Evolutionary conservation across 2,113 vertebrate species (phyloP).

Genomic region (Murina feae): DNA sequence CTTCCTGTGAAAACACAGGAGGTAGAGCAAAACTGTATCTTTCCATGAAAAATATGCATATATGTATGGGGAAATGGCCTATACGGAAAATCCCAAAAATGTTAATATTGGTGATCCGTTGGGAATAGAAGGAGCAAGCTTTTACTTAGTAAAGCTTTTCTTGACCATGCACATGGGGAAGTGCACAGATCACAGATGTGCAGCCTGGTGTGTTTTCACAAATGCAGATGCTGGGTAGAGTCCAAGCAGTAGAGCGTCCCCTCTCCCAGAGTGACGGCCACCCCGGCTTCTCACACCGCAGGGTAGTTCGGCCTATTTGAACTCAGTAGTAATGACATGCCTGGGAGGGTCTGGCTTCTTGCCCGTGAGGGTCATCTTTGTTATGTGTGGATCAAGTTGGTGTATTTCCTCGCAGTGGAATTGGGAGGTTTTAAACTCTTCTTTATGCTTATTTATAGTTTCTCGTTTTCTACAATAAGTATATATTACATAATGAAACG

Average conservation of each 20-base stretch:
- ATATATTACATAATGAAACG: neutral
- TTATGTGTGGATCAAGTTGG: too few species aligned
- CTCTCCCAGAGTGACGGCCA: neutral
- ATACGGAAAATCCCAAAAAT: neutral
- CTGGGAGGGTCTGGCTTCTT: neutral
- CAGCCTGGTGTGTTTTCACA: neutral
- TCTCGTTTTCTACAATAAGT: neutral
- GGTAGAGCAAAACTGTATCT: neutral
- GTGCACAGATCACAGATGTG: rapidly evolving
- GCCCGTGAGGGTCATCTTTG: neutral
- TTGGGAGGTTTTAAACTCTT: neutral
- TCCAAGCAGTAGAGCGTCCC: neutral
- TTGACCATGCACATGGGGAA: rapidly evolving
- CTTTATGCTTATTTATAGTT: neutral
- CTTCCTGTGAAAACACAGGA: neutral
- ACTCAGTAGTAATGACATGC: rapidly evolving
- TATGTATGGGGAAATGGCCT: neutral
- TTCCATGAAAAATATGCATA: neutral
- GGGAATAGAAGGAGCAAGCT: neutral
- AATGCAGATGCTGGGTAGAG: rapidly evolving
- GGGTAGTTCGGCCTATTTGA: rapidly evolving
- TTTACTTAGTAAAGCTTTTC: neutral
- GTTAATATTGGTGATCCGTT: neutral
- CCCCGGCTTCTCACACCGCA: rapidly evolving
- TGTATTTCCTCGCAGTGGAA: neutral